A percentile compares a stretch with the other conserved stretches of the same genome.
Conservation (phyloP, 1,140 invertebrate species). For the Pygmarrhopalites habei region DNA sequence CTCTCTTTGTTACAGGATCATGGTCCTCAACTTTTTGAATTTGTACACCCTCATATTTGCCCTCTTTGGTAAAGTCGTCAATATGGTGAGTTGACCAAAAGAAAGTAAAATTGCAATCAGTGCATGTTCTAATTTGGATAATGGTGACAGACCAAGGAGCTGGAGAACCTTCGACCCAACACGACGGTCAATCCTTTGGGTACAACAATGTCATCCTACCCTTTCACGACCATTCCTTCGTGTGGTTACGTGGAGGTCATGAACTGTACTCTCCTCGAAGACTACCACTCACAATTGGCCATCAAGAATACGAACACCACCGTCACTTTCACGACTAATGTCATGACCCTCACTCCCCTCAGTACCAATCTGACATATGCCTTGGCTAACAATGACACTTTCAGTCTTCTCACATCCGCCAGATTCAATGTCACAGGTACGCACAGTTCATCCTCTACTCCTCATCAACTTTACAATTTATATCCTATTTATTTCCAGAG, state of each 20-base stretch:
- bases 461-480: too few species aligned
- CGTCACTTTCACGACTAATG: constrained; percentile 4
- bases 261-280: constrained; percentile 36
- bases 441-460: too few species aligned
- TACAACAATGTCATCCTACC: constrained; percentile 11
- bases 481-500: constrained; percentile 21
- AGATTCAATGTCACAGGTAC: not conserved
- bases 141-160: constrained; percentile 41
- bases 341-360: constrained; percentile 2
- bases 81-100: constrained; percentile 56
- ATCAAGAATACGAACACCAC: constrained; percentile 18
- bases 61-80: constrained; percentile 81
- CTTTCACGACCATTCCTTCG: constrained; percentile 1
- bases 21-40: constrained; percentile 89
- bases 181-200: constrained; percentile 20
- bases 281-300: constrained; percentile 16
- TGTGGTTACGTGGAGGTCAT: constrained; percentile 19
- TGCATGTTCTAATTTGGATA: not conserved
- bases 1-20: constrained; percentile 64
- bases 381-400: constrained; percentile 6
- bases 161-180: constrained; percentile 40
- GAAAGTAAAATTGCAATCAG: not conserved
- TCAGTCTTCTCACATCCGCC: not conserved
- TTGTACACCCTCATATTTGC: constrained; percentile 91
- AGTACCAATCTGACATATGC: not conserved